These are phyloP conservation scores for Epistrophe eligans DNA, from an alignment of 2,888 invertebrate species.

Conservation along the genomic window DNA sequence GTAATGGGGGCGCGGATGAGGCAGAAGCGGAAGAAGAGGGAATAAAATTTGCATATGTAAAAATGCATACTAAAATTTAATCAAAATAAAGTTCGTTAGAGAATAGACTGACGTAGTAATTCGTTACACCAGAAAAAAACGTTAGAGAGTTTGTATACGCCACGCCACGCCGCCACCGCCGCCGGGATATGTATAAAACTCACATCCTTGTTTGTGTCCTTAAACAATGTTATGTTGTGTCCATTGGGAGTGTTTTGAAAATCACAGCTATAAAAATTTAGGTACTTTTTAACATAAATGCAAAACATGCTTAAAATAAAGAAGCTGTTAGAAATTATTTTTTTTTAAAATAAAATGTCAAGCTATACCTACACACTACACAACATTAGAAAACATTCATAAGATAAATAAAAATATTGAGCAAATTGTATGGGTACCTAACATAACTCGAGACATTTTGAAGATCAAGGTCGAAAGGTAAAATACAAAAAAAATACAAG, in stretches of 20 bases:
- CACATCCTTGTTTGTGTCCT: slow-evolving; percentile 39
- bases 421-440: too few species aligned
- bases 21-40: slow-evolving; percentile 3
- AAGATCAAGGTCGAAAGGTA: too few species aligned
- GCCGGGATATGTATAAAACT: slow-evolving; percentile 20
- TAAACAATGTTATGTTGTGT: slow-evolving; percentile 43
- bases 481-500: too few species aligned
- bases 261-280: slow-evolving; percentile 41
- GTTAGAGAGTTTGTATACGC: slow-evolving; percentile 2
- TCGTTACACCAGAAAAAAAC: slow-evolving; percentile 58
- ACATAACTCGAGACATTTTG: too few species aligned
- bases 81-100: slow-evolving; percentile 78
- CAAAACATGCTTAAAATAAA: slow-evolving; percentile 69
- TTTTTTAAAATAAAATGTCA: slow-evolving; percentile 20
- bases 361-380: too few species aligned
- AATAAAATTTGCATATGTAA: slow-evolving; percentile 74
- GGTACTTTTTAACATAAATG: slow-evolving; percentile 53
- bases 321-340: slow-evolving; percentile 48
- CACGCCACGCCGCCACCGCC: too few species aligned
- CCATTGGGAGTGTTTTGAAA: slow-evolving; percentile 62
- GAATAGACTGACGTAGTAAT: slow-evolving; percentile 76
- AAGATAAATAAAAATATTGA: too few species aligned
- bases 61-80: slow-evolving; percentile 77
- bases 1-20: not conserved
- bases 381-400: not conserved